A percentile compares a stretch with the other conserved stretches of the same genome.
These are phyloP conservation scores for Dicrurus megarhynchus DNA, from an alignment of 2,113 vertebrate species.

Conservation along the genomic window DNA sequence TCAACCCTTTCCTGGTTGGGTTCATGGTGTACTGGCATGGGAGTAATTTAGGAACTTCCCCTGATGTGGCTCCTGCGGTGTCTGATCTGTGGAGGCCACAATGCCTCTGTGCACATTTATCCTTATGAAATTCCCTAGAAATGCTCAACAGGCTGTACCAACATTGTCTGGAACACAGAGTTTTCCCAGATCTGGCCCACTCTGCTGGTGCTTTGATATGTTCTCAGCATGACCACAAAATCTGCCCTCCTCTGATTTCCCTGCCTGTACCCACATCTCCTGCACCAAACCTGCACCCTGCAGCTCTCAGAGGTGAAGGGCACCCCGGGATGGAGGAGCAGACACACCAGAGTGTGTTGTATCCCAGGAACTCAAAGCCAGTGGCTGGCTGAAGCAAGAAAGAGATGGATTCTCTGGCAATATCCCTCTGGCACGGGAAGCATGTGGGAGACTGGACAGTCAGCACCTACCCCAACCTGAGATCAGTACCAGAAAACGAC, in stretches of 20 bases:
- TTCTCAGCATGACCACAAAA: neutral
- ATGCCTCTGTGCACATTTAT: neutral
- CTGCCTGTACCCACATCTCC: neutral
- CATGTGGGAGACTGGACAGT: neutral
- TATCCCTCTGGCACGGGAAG: neutral
- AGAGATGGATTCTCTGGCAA: neutral
- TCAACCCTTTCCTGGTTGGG: neutral
- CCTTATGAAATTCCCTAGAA: slow-evolving; percentile 28
- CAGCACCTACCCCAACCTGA: neutral
- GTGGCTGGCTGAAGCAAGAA: neutral
- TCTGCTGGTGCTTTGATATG: neutral
- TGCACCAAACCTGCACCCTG: neutral
- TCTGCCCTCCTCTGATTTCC: neutral
- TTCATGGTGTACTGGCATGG: neutral
- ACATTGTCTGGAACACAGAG: neutral
- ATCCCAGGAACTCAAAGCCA: neutral
- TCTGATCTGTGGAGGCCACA: slow-evolving; percentile 6
- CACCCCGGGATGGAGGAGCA: neutral
- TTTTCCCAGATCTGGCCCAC: neutral
- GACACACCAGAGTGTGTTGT: rapidly evolving
- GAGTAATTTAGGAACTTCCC: slow-evolving; percentile 27
- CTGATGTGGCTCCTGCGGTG: slow-evolving; percentile 44
- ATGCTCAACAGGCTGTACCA: neutral
- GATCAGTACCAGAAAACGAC: neutral
- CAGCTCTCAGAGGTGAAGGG: neutral